Conservation (phyloP, 2,888 invertebrate genomes). For the Archips xylosteana region DNA sequence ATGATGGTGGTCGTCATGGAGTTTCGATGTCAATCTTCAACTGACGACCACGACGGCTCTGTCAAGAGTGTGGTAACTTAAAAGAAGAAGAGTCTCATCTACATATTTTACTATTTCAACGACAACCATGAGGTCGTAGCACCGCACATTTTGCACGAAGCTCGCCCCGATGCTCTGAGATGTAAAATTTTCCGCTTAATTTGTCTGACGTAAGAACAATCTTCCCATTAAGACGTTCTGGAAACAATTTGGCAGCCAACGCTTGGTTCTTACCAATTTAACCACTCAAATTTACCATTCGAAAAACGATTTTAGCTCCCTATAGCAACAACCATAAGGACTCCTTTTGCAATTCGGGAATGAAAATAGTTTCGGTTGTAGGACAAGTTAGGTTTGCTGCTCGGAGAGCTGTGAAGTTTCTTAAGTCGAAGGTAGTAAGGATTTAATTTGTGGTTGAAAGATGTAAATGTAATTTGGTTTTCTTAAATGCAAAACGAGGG, state of each 20-base stretch:
- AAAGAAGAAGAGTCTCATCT: conserved; percentile 10
- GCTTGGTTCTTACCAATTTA: conserved; percentile 35
- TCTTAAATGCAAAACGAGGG: conserved; percentile 35
- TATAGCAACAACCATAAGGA: background rate
- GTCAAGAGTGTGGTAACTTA: too few species aligned
- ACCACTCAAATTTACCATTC: conserved; percentile 19
- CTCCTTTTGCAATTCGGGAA: background rate
- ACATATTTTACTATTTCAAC: conserved; percentile 15
- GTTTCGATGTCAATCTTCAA: too few species aligned
- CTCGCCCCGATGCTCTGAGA: conserved; percentile 26
- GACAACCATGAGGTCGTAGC: conserved; percentile 17
- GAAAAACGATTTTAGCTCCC: conserved; percentile 17
- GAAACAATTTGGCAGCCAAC: conserved; percentile 46
- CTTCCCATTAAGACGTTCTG: conserved; percentile 44
- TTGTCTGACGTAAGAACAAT: conserved; percentile 41
- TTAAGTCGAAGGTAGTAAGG: background rate
- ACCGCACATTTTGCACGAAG: conserved; percentile 34
- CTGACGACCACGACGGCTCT: too few species aligned
- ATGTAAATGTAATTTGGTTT: conserved; percentile 8
- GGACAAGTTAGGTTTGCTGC: background rate
- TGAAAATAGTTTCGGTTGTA: background rate
- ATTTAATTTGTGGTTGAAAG: background rate
- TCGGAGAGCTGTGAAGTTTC: background rate
- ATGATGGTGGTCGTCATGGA: too few species aligned
- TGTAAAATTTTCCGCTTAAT: conserved; percentile 45